phyloP scores from a whole-genome alignment of 2,797 vertebrate species.

The Gymnothorax reevesii region DNA sequence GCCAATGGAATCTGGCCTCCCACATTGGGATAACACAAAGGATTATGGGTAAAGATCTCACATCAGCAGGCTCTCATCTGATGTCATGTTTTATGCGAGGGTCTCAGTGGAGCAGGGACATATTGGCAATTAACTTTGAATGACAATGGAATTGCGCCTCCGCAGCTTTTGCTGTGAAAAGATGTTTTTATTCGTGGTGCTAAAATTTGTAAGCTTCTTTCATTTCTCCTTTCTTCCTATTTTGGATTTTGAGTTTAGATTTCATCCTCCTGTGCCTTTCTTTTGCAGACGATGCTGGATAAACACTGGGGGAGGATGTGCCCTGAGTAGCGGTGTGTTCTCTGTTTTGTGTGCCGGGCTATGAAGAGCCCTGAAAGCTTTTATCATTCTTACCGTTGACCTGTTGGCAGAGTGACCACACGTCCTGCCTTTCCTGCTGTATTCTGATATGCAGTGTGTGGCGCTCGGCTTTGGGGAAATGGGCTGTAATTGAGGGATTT shows the following conservation, averaged over 20 bases:
- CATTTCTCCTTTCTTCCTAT: background rate
- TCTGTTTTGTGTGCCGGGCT: background rate
- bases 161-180: background rate
- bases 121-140: background rate
- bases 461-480: background rate
- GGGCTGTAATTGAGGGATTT: slow-evolving; percentile 12
- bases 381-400: background rate
- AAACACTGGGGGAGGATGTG: background rate
- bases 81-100: background rate
- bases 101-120: background rate
- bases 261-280: background rate
- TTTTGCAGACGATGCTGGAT: background rate
- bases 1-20: background rate
- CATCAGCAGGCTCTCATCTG: background rate
- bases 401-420: slow-evolving; percentile 4
- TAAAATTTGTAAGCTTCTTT: background rate
- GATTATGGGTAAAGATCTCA: too few species aligned
- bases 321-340: background rate
- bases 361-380: background rate
- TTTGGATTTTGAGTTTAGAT: background rate
- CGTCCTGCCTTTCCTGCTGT: background rate
- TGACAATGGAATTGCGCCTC: background rate
- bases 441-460: background rate
- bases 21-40: background rate
- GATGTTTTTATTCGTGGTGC: background rate